Conservation (phyloP, 1,140 invertebrate species). For the Dendrolimus punctatus region DNA sequence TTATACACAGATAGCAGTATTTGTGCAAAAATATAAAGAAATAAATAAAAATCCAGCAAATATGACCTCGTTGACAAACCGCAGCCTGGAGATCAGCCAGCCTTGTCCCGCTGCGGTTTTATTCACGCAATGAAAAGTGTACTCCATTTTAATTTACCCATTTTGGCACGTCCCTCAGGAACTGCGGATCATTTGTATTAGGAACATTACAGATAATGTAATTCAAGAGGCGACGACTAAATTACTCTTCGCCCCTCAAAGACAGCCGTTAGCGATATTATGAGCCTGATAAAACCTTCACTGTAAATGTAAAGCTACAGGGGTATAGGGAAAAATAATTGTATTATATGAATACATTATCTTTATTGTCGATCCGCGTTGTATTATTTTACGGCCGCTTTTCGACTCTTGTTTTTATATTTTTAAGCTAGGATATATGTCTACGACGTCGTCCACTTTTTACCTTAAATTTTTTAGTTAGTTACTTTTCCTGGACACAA, state of each 20-base stretch:
- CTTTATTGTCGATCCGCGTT: constrained; percentile 2
- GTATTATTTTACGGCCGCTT: constrained; percentile 1
- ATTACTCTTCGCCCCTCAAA: constrained; percentile 29
- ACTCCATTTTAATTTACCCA: constrained; percentile 49
- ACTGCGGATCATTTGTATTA: constrained; percentile 51
- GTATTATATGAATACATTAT: constrained; percentile 3
- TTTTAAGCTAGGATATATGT: not conserved
- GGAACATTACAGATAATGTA: constrained; percentile 43
- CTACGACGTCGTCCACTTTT: no score
- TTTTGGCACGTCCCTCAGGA: constrained; percentile 47
- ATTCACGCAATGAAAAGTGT: constrained; percentile 31
- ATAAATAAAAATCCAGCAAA: constrained; percentile 2
- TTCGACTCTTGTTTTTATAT: constrained; percentile 1
- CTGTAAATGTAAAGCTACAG: constrained; percentile 14
- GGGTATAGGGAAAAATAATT: constrained; percentile 13
- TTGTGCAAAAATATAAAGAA: no score
- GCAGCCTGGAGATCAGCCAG: constrained; percentile 34
- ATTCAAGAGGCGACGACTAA: constrained; percentile 36
- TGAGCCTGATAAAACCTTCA: constrained; percentile 23
- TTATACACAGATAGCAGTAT: no score
- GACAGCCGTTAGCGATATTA: constrained; percentile 30
- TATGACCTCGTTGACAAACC: constrained; percentile 21
- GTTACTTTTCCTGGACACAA: no score
- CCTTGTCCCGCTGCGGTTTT: constrained; percentile 27
- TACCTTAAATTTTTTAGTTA: no score